These are phyloP conservation scores for Plebejus melissa DNA, from an alignment of 2,888 invertebrate species.

Conservation along the genomic window DNA sequence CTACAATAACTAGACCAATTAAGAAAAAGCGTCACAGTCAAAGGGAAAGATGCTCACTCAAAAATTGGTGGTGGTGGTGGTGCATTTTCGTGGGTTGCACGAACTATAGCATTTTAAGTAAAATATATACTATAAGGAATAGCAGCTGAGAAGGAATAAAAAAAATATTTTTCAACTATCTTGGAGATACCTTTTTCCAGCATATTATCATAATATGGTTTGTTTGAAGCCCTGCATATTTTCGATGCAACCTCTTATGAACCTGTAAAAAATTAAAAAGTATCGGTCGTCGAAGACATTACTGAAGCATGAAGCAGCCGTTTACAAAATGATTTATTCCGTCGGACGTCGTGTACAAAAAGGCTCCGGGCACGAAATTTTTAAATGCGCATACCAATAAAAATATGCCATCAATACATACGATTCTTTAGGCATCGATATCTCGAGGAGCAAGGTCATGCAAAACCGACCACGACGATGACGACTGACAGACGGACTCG, in stretches of 20 bases:
- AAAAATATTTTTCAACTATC: no score
- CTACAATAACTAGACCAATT: no score
- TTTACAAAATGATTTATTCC: slow-evolving; percentile 23
- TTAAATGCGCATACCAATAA: slow-evolving; percentile 28
- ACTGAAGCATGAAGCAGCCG: background rate
- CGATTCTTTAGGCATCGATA: slow-evolving; percentile 8
- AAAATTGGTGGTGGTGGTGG: no score
- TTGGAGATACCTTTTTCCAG: background rate
- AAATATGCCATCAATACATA: slow-evolving; percentile 14
- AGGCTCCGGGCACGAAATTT: slow-evolving; percentile 24
- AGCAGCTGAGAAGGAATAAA: no score
- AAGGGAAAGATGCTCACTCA: no score
- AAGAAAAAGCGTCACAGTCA: no score
- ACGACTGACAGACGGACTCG: slow-evolving; percentile 8
- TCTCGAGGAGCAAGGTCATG: slow-evolving; percentile 8
- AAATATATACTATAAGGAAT: no score
- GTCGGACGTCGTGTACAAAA: slow-evolving; percentile 12
- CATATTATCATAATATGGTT: background rate
- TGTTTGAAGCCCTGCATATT: background rate
- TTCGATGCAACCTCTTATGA: background rate
- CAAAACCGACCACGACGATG: background rate
- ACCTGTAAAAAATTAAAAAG: background rate
- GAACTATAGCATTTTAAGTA: no score
- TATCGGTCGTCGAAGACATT: background rate
- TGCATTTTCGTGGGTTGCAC: no score